Evolutionary conservation across 2,113 vertebrate species (phyloP), one percentile per base, ranked within the genome.

Genomic region (Oreocharis arfaki): DNA sequence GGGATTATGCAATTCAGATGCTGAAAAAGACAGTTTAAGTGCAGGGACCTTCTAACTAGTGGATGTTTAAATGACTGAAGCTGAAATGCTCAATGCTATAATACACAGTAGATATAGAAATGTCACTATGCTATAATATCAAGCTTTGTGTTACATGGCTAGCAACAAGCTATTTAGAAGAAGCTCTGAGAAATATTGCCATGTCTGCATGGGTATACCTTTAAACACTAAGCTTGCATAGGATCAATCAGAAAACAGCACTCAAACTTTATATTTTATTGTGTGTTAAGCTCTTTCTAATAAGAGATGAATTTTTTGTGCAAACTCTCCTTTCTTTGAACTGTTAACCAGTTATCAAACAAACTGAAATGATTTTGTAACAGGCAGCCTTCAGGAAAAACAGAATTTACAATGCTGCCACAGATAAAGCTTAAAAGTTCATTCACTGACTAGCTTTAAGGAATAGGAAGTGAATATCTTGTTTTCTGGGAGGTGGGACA

Each of bases 1-100:
- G 53, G 69, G 82, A 91, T 92, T 86, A 90, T 77, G 64, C 71
- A 91, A 63, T 93, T 93, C 68, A 86, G 79, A 63, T 77, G 30
- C 50, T 59, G 27, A 80, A 93, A 91, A 93, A 53, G 56, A 63
- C 39, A 32, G 24, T 79, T 87, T 89, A 81, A 87, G 60, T 33
- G n/a, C 26, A 64, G 35, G 16, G 17, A 64, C 16, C 8, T 70
- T 89, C 44, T 60, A 68, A 35, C 23, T 50, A 75, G 42, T 32
- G 49, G 9, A 56, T 78, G 92, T 93, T 91, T 37, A 87, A 78
- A 91, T 59, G 1, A 75, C 52, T 70, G 80, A 64, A 46, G 35
- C 27, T 77, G 63, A 90, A 56, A 71, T 83, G 35, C 17, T 89
- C 91, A 93, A 44, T 77, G n/a, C 22, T 84, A 37, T 50, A 77